Percentiles rank a stretch among this genome's conserved stretches.
Conservation (phyloP, 2,797 vertebrate genomes). For the Brotogeris chrysoptera region DNA sequence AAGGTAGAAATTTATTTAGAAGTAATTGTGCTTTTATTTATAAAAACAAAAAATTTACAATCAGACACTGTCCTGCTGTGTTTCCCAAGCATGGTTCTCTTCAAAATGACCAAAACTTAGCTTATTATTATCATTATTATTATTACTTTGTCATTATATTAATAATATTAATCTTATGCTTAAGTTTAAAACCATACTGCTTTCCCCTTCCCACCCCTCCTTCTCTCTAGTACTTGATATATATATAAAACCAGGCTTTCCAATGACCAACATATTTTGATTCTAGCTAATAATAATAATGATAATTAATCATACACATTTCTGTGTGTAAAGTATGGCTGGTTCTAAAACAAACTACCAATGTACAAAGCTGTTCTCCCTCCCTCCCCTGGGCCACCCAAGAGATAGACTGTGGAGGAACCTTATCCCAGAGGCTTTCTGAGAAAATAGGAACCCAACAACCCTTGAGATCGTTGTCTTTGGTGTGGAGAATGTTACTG, state of each 20-base stretch:
- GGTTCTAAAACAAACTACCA: conserved; percentile 73
- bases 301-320: conserved; percentile 66
- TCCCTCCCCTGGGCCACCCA: conserved; percentile 52
- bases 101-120: conserved; percentile 61
- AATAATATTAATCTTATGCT: conserved; percentile 78
- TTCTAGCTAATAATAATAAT: conserved; percentile 62
- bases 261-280: conserved; percentile 14
- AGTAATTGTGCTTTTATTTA: conserved; percentile 83
- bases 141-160: conserved; percentile 75
- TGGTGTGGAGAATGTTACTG: conserved; percentile 71
- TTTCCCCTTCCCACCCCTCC: not conserved
- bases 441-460: conserved; percentile 7
- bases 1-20: conserved; percentile 58
- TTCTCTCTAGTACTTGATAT: conserved; percentile 55
- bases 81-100: conserved; percentile 68
- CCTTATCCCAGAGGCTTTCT: conserved; percentile 31
- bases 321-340: conserved; percentile 69
- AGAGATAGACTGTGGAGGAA: conserved; percentile 12
- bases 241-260: conserved; percentile 40
- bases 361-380: conserved; percentile 62
- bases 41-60: conserved; percentile 71
- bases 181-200: not conserved
- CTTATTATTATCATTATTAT: conserved; percentile 69
- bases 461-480: conserved; percentile 72
- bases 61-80: conserved; percentile 76